Evolutionary conservation across 2,888 invertebrate genomes (phyloP).

Genomic region (Tenodera sinensis): DNA sequence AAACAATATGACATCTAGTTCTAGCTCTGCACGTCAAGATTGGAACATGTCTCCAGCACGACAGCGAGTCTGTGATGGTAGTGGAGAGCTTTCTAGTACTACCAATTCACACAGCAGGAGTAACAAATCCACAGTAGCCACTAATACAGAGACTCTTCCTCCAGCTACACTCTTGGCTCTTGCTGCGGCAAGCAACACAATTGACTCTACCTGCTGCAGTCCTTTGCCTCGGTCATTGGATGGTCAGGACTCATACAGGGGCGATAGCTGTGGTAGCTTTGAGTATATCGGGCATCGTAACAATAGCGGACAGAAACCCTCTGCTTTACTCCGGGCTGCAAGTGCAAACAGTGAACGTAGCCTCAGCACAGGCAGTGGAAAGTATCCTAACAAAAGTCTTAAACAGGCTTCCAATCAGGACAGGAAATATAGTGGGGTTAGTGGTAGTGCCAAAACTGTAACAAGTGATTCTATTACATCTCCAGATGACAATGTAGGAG

Average conservation of each 20-base stretch:
- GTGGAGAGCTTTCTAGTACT: constrained; percentile 2
- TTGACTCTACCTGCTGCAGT: constrained; percentile 49
- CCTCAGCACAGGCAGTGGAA: background rate
- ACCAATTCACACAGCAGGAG: constrained; percentile 13
- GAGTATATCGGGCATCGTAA: constrained; percentile 52
- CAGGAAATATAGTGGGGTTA: constrained; percentile 12
- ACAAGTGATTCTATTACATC: background rate
- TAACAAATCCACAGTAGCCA: constrained; percentile 22
- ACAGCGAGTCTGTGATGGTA: constrained; percentile 1
- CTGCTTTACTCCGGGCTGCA: background rate
- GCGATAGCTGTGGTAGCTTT: constrained; percentile 62
- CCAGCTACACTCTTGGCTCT: constrained; percentile 56
- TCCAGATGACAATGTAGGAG: constrained; percentile 17
- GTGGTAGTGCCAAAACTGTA: background rate
- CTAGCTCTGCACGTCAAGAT: constrained; percentile 12
- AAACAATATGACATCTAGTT: constrained; percentile 27
- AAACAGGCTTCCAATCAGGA: constrained; percentile 10
- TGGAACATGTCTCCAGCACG: constrained; percentile 26
- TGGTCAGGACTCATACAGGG: constrained; percentile 58
- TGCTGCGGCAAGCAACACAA: constrained; percentile 47
- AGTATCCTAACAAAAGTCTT: background rate
- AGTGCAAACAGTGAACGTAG: background rate
- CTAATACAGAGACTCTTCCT: constrained; percentile 41
- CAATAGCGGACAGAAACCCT: constrained; percentile 17
- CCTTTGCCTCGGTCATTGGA: constrained; percentile 56